Conservation (phyloP, 1,140 invertebrate species). For the Macrocentrus cingulum region DNA sequence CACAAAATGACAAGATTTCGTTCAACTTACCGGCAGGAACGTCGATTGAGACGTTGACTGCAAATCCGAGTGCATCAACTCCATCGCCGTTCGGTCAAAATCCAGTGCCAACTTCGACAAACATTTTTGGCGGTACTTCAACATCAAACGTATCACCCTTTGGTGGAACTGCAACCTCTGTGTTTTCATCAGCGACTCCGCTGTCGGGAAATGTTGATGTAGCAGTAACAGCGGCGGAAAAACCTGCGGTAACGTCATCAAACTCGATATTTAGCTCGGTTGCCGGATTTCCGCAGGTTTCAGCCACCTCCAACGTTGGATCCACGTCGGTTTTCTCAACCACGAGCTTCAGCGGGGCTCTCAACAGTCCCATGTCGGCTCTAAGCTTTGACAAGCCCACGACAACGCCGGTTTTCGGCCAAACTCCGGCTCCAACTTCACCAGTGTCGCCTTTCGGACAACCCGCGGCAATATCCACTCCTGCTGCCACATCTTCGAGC, state of each 20-base stretch:
- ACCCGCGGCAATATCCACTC: conserved; percentile 27
- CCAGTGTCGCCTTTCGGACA: conserved; percentile 34
- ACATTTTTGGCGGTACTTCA: conserved; percentile 21
- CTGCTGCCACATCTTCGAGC: background rate
- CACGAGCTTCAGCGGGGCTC: background rate
- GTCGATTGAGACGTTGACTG: conserved; percentile 23
- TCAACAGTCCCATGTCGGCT: too few species aligned
- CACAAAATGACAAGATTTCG: background rate
- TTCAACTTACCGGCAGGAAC: conserved; percentile 11
- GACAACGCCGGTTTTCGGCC: conserved; percentile 4
- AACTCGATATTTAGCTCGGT: background rate
- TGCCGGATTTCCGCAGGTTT: background rate
- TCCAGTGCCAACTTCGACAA: conserved; percentile 2
- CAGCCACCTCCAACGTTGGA: conserved; percentile 1
- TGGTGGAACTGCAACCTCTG: background rate
- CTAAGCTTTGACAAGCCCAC: too few species aligned
- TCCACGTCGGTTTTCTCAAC: background rate
- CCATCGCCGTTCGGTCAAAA: conserved; percentile 16
- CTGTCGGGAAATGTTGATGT: conserved; percentile 31
- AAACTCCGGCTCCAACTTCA: conserved; percentile 30
- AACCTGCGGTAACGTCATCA: conserved; percentile 18
- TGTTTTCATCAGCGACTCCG: background rate
- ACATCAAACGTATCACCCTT: too few species aligned
- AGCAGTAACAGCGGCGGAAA: conserved; percentile 30
- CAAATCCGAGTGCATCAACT: conserved; percentile 1